Evolutionary conservation across 2,888 invertebrate genomes (phyloP).

Genomic region (Diabrotica balteata): DNA sequence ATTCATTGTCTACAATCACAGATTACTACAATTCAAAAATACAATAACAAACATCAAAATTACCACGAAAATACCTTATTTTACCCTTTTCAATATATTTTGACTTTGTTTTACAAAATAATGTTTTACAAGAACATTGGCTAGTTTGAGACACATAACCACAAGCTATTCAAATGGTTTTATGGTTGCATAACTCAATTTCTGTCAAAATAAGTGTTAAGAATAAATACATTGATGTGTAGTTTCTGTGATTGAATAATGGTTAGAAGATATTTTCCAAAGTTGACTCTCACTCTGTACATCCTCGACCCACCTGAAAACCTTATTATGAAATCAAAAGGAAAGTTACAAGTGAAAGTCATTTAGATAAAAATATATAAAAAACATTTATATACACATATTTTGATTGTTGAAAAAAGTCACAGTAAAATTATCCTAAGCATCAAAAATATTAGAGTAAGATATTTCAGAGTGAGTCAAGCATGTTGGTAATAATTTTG

Average conservation of each 20-base stretch:
- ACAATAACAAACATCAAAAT: no score
- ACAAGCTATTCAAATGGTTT: no score
- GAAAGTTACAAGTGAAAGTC: slow-evolving; percentile 28
- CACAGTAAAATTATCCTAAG: slow-evolving; percentile 33
- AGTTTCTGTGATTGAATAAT: background rate
- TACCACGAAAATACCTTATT: no score
- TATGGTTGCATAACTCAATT: no score
- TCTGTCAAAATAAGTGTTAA: no score
- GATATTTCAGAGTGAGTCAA: slow-evolving; percentile 40
- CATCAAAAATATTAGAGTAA: slow-evolving; percentile 28
- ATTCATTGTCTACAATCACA: no score
- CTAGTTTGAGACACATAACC: no score
- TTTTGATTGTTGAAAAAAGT: slow-evolving; percentile 34
- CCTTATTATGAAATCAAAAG: slow-evolving; percentile 32
- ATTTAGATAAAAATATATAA: slow-evolving; percentile 34
- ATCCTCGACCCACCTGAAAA: slow-evolving; percentile 34
- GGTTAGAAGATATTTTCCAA: slow-evolving; percentile 27
- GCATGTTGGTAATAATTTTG: slow-evolving; percentile 17
- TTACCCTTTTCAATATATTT: no score
- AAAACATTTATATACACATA: slow-evolving; percentile 39
- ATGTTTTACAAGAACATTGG: no score
- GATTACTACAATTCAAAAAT: no score
- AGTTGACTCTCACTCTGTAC: slow-evolving; percentile 26
- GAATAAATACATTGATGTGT: no score
- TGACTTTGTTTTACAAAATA: no score